Conservation (phyloP, 2,113 vertebrate species). For the Carollia perspicillata region DNA sequence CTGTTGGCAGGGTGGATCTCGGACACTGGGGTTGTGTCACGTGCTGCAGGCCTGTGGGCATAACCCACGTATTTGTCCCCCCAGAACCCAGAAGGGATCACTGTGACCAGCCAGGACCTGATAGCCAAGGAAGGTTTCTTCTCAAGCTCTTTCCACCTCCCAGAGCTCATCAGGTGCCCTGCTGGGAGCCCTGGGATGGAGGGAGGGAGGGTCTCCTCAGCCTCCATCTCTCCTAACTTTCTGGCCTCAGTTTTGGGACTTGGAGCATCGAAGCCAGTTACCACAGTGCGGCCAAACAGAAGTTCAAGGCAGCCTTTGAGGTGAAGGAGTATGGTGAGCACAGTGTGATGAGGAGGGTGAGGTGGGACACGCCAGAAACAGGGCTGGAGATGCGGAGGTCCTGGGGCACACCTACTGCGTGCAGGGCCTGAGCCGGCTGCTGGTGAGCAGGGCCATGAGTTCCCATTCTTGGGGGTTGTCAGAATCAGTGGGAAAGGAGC, state of each 20-base stretch:
- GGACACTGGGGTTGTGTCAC: not conserved
- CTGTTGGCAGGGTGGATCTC: rapidly evolving
- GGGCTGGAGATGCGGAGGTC: not conserved
- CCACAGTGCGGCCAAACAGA: not conserved
- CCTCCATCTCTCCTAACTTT: not conserved
- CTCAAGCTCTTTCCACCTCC: not conserved
- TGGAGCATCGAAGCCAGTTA: constrained; percentile 53
- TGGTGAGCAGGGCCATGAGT: not conserved
- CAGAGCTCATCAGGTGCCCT: constrained; percentile 29
- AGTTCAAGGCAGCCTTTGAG: constrained; percentile 36
- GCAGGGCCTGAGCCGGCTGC: not conserved
- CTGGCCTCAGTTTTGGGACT: constrained; percentile 44
- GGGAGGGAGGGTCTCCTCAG: not conserved
- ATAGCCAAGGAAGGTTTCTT: not conserved
- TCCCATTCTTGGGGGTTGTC: not conserved
- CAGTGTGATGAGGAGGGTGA: rapidly evolving
- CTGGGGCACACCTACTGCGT: not conserved
- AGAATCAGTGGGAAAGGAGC: not conserved
- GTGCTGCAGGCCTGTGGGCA: not conserved
- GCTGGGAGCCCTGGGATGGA: rapidly evolving
- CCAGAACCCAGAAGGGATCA: not conserved
- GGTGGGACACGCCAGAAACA: rapidly evolving
- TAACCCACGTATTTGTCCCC: no score
- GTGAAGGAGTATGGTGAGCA: constrained; percentile 58
- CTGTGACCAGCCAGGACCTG: not conserved